Evolutionary conservation across 2,797 vertebrate species (phyloP), one percentile per base, ranked within the genome.

Genomic region (Taeniopygia guttata): DNA sequence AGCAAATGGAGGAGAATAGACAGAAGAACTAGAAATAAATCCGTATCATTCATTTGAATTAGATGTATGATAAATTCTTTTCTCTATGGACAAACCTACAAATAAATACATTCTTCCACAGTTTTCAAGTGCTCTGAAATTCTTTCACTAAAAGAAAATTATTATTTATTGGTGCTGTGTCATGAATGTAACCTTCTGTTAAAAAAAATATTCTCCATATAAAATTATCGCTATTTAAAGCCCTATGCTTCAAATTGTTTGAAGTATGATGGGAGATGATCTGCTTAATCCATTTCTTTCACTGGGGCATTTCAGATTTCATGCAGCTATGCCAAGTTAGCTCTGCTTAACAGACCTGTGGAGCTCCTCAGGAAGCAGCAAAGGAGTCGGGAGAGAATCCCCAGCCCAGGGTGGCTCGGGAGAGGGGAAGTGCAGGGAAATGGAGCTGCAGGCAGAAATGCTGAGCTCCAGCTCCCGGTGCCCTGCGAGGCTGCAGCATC

Each of bases 271-370:
- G 63, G 52, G 60, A 94, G 55, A 91, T 88, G 72, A 95, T 92
- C 90, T 85, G 59, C 56, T 79, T 89, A 96, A 96, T 79, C 77
- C 73, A 84, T 68, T 92, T 49, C 84, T 70, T 59, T 78, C 73
- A 76, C 49, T 84, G 18, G 51, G 30, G 58, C 51, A 68, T 67
- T 93, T 60, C 62, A 70, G 81, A 87, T 86, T 93, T 81, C 69
- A 42, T 30, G 54, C n/a, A 93, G 63, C 82, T 62, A 23, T 23
- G 63, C 52, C 43, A 52, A 91, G 63, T 83, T 36, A 55, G 49
- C 63, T 87, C 72, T 89, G 69, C 36, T 52, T 27, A 67, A 13
- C 9, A 72, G 80, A 80, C 25, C 45, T 27, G 75, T 4, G 43
- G 40, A 80, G 70, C 43, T 91, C 59, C 86, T 77, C 72, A 46